These are phyloP conservation scores for Heterohyrax brucei DNA, from an alignment of 2,797 vertebrate genomes.

Conservation along the genomic window DNA sequence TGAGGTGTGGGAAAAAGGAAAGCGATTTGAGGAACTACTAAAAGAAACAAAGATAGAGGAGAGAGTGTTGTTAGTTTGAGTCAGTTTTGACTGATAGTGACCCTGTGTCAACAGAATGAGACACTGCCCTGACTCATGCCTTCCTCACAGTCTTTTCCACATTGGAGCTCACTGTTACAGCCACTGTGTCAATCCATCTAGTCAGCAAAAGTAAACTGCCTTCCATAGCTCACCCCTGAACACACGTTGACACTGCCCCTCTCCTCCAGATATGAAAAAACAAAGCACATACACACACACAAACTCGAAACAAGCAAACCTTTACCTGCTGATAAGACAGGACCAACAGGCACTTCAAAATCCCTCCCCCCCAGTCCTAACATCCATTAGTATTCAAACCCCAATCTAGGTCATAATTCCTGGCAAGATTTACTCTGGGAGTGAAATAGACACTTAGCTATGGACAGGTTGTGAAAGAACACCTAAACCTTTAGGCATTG, in stretches of 20 bases:
- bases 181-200: too few relatives aligned
- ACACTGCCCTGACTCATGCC: too few relatives aligned
- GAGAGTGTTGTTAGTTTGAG: not conserved
- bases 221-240: not conserved
- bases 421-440: not conserved
- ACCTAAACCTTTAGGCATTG: not conserved
- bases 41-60: not conserved
- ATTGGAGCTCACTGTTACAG: too few relatives aligned
- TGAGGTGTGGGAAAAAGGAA: not conserved
- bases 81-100: too few relatives aligned
- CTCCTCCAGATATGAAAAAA: not conserved
- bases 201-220: not conserved
- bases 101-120: too few relatives aligned
- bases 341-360: not conserved
- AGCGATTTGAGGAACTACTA: not conserved
- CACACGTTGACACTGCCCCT: not conserved
- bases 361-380: not conserved
- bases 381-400: not conserved
- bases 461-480: not conserved
- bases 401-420: not conserved
- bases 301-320: not conserved
- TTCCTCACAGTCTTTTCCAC: too few relatives aligned
- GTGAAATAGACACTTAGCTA: not conserved
- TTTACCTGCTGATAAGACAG: slow-evolving; percentile 37
- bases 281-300: not conserved